These are phyloP conservation scores for Yasuhikotakia modesta DNA, from an alignment of 2,797 vertebrate genomes.

Conservation along the genomic window DNA sequence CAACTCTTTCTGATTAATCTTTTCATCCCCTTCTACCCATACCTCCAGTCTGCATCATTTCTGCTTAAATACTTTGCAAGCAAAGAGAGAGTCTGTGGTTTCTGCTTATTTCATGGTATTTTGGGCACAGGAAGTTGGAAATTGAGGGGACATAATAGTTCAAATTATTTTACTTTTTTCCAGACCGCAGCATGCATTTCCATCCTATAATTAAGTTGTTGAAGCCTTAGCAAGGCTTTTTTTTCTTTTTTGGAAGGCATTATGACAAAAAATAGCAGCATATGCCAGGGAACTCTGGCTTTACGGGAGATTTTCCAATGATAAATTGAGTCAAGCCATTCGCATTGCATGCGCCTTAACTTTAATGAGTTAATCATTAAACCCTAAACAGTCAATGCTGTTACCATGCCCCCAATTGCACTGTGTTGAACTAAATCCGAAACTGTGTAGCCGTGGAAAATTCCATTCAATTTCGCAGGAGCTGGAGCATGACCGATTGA, in stretches of 20 bases:
- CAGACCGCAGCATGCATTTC: not conserved
- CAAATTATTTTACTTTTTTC: constrained; percentile 10
- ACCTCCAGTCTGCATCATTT: constrained; percentile 19
- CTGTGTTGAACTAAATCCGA: constrained; percentile 7
- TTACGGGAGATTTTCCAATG: not conserved
- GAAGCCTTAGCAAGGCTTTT: not conserved
- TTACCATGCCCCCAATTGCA: not conserved
- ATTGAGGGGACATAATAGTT: constrained; percentile 25
- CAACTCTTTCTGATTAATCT: constrained; percentile 11
- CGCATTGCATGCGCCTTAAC: not conserved
- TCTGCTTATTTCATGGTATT: constrained; percentile 32
- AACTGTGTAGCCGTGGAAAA: constrained; percentile 7
- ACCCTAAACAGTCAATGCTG: constrained; percentile 9
- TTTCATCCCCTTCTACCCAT: not conserved
- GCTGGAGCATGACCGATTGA: constrained; percentile 18
- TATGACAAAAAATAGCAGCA: not conserved
- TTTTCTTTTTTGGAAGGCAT: not conserved
- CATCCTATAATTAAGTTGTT: constrained; percentile 13
- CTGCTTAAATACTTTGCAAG: constrained; percentile 14
- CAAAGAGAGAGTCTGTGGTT: constrained; percentile 12
- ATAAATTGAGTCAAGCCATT: constrained; percentile 18
- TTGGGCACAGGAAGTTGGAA: constrained; percentile 29
- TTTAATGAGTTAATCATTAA: constrained; percentile 29
- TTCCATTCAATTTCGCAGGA: constrained; percentile 20
- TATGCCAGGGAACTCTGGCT: constrained; percentile 1